Evolutionary conservation across 1,140 invertebrate genomes (phyloP).

Genomic region (Thaumetopoea pityocampa): DNA sequence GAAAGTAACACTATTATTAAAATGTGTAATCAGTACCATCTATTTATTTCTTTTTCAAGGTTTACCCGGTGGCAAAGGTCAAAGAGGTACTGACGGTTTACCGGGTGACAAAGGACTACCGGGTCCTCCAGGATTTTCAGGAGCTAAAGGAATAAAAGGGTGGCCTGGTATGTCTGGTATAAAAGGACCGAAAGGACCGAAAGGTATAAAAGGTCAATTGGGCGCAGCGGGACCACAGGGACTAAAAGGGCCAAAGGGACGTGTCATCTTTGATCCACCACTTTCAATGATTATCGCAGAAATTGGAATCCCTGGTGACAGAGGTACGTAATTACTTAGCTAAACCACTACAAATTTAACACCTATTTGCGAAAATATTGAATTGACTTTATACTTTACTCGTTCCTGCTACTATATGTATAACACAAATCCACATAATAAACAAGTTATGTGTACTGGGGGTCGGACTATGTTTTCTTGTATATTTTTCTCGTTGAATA

Average conservation of each 20-base stretch:
- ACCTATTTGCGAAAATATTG: no score
- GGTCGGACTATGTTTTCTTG: no score
- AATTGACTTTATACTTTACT: no score
- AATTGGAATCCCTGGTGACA: constrained; percentile 67
- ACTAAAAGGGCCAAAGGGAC: constrained; percentile 69
- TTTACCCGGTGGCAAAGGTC: constrained; percentile 55
- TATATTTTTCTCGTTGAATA: no score
- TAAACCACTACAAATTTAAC: no score
- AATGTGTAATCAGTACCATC: no score
- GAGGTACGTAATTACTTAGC: constrained; percentile 54
- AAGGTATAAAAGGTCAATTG: constrained; percentile 70
- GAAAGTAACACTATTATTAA: no score
- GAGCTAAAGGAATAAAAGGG: constrained; percentile 78
- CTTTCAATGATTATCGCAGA: constrained; percentile 35
- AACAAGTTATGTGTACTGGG: no score
- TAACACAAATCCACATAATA: no score
- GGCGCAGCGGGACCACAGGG: constrained; percentile 77
- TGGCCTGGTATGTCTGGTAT: constrained; percentile 82
- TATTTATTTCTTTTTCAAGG: no score
- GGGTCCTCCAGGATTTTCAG: constrained; percentile 79
- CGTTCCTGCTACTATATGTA: no score
- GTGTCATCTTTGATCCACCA: constrained; percentile 33
- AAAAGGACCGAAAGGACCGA: constrained; percentile 71
- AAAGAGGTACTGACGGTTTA: constrained; percentile 67
- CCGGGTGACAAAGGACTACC: constrained; percentile 66